Base-by-base conservation (phyloP, 2,888 invertebrate species). In the Limnephilus rhombicus region DNA sequence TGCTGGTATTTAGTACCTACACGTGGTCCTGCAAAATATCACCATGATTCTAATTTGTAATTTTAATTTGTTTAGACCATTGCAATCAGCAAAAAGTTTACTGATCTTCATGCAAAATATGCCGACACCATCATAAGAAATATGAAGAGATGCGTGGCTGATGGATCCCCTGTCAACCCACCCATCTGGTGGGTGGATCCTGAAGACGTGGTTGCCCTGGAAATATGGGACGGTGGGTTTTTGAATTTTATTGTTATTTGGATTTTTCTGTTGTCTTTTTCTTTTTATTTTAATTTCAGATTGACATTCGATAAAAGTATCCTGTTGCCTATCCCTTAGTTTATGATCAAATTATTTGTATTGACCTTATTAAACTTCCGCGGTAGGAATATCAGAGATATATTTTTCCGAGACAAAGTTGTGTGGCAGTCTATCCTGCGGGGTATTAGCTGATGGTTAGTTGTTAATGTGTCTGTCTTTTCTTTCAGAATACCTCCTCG, bases 121-220 rank as follows among this genome's bases (percentile, higher is more conserved):
- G 96, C 97, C 0, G 96, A 97, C 1, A 95, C 96, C 81, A 97
- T 98, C 92, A 95, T 97, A 94, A 95, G 96, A 4, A 97, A 97
- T 0, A 98, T 98, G 96, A 94, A 96, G 89, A 95, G 96, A 9
- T 96, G 97, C 0, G 96, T 97, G 0, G 94, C 94, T 2, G 95
- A 96, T 1, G 98, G 98, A 0, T 96, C 96, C 3, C 98, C 98
- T 0, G 97, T 98, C 18, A 98, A 98, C 95, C 96, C 97, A 3
- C 98, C 98, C 0, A 96, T 98, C 80, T 99, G 98, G 98, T 98
- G 98, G 98, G 94, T 97, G 0, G 98, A 97, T 94, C 98, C 98
- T 0, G 95, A 94, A 0, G 97, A 98, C 94, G 94, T 94, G 41
- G 96, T 96, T 31, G 97, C 98, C 0, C 95, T 96, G n/a, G 94